Conservation (phyloP, 2,888 invertebrate species). For the Helobdella robusta region DNA sequence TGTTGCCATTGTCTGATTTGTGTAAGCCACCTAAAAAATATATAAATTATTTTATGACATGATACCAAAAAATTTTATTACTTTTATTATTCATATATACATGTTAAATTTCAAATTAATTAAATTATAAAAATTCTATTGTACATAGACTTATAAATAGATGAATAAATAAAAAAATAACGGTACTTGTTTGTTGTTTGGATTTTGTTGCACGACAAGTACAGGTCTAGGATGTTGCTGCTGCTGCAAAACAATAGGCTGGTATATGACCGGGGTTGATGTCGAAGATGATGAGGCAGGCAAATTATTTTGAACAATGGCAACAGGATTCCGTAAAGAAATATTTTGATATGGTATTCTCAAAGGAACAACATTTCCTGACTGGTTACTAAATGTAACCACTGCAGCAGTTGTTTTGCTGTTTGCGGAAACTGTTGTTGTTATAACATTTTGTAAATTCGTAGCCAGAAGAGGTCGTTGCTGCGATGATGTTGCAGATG, state of each 20-base stretch:
- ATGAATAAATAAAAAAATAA: not conserved
- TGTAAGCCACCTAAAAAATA: not conserved
- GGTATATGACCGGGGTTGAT: not conserved
- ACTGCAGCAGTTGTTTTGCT: too few relatives aligned
- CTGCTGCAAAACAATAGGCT: conserved; percentile 10
- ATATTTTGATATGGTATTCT: not conserved
- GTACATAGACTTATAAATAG: too few relatives aligned
- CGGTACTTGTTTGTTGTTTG: not conserved
- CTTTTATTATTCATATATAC: too few relatives aligned
- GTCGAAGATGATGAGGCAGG: not conserved
- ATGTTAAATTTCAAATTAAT: too few relatives aligned
- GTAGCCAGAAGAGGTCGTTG: too few relatives aligned
- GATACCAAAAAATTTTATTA: too few relatives aligned
- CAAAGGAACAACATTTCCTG: too few relatives aligned
- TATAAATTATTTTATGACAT: not conserved
- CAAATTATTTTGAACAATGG: not conserved
- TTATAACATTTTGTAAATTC: too few relatives aligned
- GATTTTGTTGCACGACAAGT: conserved; percentile 4
- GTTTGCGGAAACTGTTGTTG: too few relatives aligned
- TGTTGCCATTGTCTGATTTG: conserved; percentile 2
- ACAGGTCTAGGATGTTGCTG: conserved; percentile 10
- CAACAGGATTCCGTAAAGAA: not conserved
- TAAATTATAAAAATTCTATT: too few relatives aligned
- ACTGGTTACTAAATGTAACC: too few relatives aligned
- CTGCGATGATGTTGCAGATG: too few relatives aligned